Conservation (phyloP, 2,888 invertebrate species). For the Petrolisthes cinctipes region DNA sequence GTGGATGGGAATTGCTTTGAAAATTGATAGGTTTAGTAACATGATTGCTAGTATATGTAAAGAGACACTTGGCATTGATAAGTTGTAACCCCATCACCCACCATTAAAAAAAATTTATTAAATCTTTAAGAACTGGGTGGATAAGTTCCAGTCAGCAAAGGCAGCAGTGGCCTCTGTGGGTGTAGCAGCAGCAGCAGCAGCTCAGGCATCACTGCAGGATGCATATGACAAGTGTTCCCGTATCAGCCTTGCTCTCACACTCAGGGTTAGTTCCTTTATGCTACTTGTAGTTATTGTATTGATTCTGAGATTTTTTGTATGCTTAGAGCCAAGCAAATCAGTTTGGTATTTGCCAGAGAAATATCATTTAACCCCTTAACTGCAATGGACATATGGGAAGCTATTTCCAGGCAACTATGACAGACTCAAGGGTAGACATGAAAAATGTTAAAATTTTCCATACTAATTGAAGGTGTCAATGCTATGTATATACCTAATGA, state of each 20-base stretch:
- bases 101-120: too few species aligned
- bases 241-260: slow-evolving; percentile 77
- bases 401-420: too few species aligned
- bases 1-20: not conserved
- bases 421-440: too few species aligned
- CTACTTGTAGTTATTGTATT: not conserved
- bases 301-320: too few species aligned
- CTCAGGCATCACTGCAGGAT: slow-evolving; percentile 86
- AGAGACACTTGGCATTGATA: too few species aligned
- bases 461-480: too few species aligned
- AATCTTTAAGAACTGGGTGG: slow-evolving; percentile 81
- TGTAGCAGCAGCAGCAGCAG: slow-evolving; percentile 90
- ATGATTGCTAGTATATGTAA: not conserved
- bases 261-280: slow-evolving; percentile 73
- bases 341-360: too few species aligned
- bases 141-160: slow-evolving; percentile 91
- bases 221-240: slow-evolving; percentile 85
- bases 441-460: too few species aligned
- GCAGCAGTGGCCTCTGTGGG: slow-evolving; percentile 89
- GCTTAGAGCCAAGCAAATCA: too few species aligned
- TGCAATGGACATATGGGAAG: too few species aligned
- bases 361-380: too few species aligned
- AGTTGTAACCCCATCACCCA: not conserved
- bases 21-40: not conserved
- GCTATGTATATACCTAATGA: not conserved